These are phyloP conservation scores for Leuciscus waleckii DNA, from an alignment of 2,797 vertebrate species.

Conservation along the genomic window DNA sequence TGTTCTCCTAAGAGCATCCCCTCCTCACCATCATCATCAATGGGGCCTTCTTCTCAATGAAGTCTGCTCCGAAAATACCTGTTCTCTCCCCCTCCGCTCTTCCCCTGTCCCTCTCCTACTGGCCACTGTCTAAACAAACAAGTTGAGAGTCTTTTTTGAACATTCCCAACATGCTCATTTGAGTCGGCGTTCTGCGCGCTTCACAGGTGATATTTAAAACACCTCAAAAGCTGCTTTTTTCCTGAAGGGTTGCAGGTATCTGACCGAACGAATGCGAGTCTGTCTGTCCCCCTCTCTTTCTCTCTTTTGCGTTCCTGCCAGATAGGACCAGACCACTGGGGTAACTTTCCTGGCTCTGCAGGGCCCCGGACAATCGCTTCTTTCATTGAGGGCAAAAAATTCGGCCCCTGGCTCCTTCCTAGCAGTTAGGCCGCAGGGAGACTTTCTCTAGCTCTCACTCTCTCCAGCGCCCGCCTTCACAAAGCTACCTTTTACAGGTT, in stretches of 20 bases:
- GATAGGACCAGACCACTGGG: constrained; percentile 77
- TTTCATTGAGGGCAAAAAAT: constrained; percentile 80
- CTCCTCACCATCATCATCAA: constrained; percentile 52
- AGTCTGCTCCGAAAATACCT: constrained; percentile 68
- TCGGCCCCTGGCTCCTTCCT: constrained; percentile 68
- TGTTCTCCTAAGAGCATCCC: constrained; percentile 51
- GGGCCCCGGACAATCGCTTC: constrained; percentile 79
- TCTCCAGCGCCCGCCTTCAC: constrained; percentile 64
- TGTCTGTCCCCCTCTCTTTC: constrained; percentile 46
- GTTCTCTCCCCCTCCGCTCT: constrained; percentile 31
- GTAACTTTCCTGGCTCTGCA: constrained; percentile 83
- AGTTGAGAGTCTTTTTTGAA: constrained; percentile 71
- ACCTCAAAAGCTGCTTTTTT: constrained; percentile 68
- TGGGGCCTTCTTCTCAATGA: constrained; percentile 68
- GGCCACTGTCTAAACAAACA: constrained; percentile 80
- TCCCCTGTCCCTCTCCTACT: constrained; percentile 41
- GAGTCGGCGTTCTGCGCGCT: constrained; percentile 26
- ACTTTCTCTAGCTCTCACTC: constrained; percentile 58
- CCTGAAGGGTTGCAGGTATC: constrained; percentile 42
- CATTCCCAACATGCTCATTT: constrained; percentile 49
- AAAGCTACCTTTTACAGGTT: constrained; percentile 81
- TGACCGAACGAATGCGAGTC: constrained; percentile 27
- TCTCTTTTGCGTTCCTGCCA: constrained; percentile 73
- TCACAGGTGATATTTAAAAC: constrained; percentile 75
- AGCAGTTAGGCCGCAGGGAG: constrained; percentile 65